Percentiles rank a stretch among this genome's conserved stretches.
phyloP scores from a whole-genome alignment of 2,113 vertebrate genomes.

The Indicator maculatus region DNA sequence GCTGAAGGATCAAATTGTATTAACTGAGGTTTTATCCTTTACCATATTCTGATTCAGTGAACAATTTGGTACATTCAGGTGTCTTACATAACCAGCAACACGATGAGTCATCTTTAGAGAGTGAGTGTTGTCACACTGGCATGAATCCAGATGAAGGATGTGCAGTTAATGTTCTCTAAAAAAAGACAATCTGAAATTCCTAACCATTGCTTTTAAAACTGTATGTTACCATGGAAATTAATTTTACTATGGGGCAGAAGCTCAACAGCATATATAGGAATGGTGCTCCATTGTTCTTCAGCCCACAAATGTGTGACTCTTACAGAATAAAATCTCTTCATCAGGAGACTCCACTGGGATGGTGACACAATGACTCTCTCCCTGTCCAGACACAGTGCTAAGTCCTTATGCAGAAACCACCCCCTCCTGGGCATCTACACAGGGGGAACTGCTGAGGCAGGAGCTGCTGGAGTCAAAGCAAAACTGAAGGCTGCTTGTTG shows the following conservation, averaged over 20 bases:
- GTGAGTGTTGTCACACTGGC: neutral
- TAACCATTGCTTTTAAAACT: neutral
- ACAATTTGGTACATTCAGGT: neutral
- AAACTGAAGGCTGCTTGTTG: neutral
- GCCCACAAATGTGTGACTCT: neutral
- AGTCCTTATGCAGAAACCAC: fast-evolving
- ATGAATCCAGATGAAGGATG: neutral
- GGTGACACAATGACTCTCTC: fast-evolving
- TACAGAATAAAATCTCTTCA: neutral
- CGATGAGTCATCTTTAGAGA: neutral
- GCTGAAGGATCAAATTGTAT: neutral
- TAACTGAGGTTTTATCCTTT: neutral
- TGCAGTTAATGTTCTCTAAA: neutral
- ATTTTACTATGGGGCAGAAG: neutral
- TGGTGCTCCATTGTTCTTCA: neutral
- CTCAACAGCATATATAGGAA: fast-evolving
- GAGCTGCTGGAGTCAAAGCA: neutral
- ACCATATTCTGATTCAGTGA: neutral
- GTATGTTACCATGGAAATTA: neutral
- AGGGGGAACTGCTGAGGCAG: fast-evolving
- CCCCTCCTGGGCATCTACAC: neutral
- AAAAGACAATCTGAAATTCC: neutral
- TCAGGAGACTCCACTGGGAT: neutral
- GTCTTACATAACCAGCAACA: neutral
- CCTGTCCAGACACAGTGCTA: neutral